These are phyloP conservation scores for Papilio helenus DNA, from an alignment of 1,140 invertebrate genomes.

Conservation along the genomic window DNA sequence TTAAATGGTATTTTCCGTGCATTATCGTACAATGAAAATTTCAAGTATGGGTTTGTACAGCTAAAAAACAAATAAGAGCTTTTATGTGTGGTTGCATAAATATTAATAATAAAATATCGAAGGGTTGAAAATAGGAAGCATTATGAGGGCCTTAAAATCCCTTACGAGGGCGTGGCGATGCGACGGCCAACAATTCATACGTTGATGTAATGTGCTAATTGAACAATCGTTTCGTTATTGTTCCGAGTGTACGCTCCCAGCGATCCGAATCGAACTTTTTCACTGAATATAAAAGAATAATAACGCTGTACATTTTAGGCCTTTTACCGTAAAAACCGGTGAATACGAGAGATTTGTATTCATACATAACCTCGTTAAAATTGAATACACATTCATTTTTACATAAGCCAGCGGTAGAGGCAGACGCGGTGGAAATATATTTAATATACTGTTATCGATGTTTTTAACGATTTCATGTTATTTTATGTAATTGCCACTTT, in stretches of 20 bases:
- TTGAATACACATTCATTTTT: constrained; percentile 37
- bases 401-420: constrained; percentile 13
- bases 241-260: constrained; percentile 10
- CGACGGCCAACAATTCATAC: constrained; percentile 25
- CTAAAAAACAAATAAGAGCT: not conserved
- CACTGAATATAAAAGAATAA: constrained; percentile 36
- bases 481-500: constrained; percentile 13
- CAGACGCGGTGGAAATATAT: not conserved
- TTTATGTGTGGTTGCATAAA: not conserved
- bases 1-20: no score
- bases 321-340: constrained; percentile 36
- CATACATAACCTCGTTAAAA: constrained; percentile 39
- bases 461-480: constrained; percentile 19
- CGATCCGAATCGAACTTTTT: constrained; percentile 37
- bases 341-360: constrained; percentile 40
- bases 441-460: constrained; percentile 19
- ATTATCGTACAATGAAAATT: not conserved
- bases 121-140: constrained; percentile 5
- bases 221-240: constrained; percentile 63
- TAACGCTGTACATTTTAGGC: constrained; percentile 39
- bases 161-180: no score
- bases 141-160: constrained; percentile 15
- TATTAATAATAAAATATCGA: not conserved
- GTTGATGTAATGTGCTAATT: constrained; percentile 54
- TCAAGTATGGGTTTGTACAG: not conserved